Evolutionary conservation across 2,113 vertebrate genomes (phyloP), one percentile per base, ranked within the genome.

Genomic region (Malaclemys terrapin): DNA sequence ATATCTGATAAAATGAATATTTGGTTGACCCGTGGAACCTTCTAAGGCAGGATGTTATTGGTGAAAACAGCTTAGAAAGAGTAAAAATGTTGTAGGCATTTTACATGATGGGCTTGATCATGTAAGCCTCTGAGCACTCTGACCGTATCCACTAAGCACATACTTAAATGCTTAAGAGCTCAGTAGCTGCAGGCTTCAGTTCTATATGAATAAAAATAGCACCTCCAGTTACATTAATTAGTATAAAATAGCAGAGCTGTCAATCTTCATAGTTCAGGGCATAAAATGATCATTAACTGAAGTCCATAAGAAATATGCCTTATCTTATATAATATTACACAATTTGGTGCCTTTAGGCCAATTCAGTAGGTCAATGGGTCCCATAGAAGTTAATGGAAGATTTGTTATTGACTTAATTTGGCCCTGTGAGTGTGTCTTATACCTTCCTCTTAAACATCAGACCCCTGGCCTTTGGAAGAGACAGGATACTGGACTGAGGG

Each of bases 101-200:
- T 59, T 72, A 25, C 19, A 1, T 1, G 53, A 42, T 53, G 11
- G 9, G 20, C 10, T 54, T 82, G 57, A 86, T 9, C 6, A 19
- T 59, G 24, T 45, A 38, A 72, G 31, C 24, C 53, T 11, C 24
- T n/a, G 78, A 82, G 76, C 20, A 38, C 20, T 42, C 10, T 42
- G 22, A 45, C 38, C 22, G 6, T 75, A 24, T 24, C 6, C 13
- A 35, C 35, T 17, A 85, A 38, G 54, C 25, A 45, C 3, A 9
- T 4, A 6, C 14, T 85, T 65, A 65, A 49, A 35, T 88, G 3
- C 17, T 79, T 47, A 5, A 11, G 56, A 3, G 9, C 22, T 20
- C 1, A 1, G 47, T 27, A 13, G 1, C 31, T 83, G 11, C 17
- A 49, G 4, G 38, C 2, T 53, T 65, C 2, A 82, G 22, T 52